These are phyloP conservation scores for Phenganax marumi DNA, from an alignment of 92 coral and sea anemone genomes.

Conservation along the genomic window DNA sequence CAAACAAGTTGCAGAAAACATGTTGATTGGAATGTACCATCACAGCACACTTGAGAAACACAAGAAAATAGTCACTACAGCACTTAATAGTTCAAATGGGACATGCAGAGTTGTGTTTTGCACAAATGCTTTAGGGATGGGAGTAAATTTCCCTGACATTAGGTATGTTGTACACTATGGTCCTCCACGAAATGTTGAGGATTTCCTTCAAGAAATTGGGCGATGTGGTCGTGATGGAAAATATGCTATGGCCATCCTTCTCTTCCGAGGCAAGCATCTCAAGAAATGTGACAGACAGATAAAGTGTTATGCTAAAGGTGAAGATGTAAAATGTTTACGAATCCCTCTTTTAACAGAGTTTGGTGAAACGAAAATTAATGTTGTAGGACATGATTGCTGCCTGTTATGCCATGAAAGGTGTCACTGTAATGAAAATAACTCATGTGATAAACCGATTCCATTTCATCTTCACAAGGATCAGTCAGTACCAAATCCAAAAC, in stretches of 20 bases:
- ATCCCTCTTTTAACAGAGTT: conserved; percentile 5
- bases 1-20: neutral
- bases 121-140: conserved; percentile 71
- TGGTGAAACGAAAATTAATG: neutral
- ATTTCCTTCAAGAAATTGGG: conserved; percentile 62
- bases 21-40: conserved; percentile 57
- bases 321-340: conserved; percentile 45
- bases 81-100: conserved; percentile 39
- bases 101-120: conserved; percentile 58
- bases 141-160: conserved; percentile 58
- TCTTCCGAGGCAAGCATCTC: conserved; percentile 53
- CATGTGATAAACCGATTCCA: conserved; percentile 26
- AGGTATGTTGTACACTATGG: conserved; percentile 56
- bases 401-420: conserved; percentile 41
- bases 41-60: conserved; percentile 52
- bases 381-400: conserved; percentile 41
- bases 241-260: conserved; percentile 47
- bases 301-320: conserved; percentile 46
- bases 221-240: conserved; percentile 64
- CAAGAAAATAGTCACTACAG: conserved; percentile 40
- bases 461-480: conserved; percentile 18
- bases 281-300: conserved; percentile 53
- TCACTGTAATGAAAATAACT: conserved; percentile 26
- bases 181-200: conserved; percentile 59
- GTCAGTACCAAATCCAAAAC: neutral